Evolutionary conservation across 2,888 invertebrate species (phyloP).

Genomic region (Rapana venosa): DNA sequence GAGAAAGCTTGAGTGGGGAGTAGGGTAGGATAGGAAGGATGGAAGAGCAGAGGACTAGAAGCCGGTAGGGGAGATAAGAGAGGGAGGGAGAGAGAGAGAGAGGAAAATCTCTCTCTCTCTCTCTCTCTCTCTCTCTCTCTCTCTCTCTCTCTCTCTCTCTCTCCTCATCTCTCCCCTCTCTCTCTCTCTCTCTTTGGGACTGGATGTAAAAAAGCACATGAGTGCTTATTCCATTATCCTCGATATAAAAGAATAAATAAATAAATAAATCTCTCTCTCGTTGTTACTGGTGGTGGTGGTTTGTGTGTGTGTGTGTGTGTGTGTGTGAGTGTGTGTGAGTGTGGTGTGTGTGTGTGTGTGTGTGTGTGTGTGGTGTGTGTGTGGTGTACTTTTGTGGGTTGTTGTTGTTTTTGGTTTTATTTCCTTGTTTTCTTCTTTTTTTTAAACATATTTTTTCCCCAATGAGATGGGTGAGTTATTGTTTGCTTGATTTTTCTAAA

Average conservation of each 20-base stretch:
- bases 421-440: background rate
- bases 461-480: background rate
- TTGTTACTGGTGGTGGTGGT: background rate
- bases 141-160: too few species aligned
- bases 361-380: background rate
- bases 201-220: too few species aligned
- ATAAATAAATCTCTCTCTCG: too few species aligned
- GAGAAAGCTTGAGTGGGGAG: background rate
- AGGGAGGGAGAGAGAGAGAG: background rate
- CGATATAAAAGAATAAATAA: too few species aligned
- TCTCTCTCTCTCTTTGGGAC: too few species aligned
- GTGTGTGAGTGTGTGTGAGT: background rate
- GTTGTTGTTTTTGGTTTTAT: background rate
- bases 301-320: background rate
- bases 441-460: background rate
- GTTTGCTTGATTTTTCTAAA: background rate
- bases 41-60: background rate
- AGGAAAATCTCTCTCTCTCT: too few species aligned
- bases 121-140: too few species aligned
- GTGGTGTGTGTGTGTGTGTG: conserved; percentile 1
- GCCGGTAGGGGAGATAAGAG: background rate
- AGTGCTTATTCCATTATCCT: too few species aligned
- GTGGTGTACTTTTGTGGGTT: background rate
- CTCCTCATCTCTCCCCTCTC: too few species aligned
- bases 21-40: background rate